Percentiles rank a stretch among this genome's conserved stretches.
Evolutionary conservation across 2,888 invertebrate genomes (phyloP).

Genomic region (Nephrocerus scutellatus): DNA sequence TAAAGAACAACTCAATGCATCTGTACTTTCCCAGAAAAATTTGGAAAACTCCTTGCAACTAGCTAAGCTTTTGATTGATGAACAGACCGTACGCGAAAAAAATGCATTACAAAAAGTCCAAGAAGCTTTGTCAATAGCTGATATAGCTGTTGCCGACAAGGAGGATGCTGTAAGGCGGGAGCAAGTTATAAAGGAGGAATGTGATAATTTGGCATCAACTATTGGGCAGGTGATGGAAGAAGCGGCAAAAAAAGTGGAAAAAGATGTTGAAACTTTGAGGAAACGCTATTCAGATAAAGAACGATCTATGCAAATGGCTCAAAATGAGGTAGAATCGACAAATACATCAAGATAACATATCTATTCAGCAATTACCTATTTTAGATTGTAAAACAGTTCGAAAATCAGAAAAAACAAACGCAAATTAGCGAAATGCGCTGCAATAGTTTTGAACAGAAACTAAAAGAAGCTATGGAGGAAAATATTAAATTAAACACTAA

Average conservation of each 20-base stretch:
- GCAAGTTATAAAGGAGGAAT: slow-evolving; percentile 51
- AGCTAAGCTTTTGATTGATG: slow-evolving; percentile 43
- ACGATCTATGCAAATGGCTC: slow-evolving; percentile 48
- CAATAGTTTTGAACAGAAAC: slow-evolving; percentile 31
- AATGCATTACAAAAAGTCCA: slow-evolving; percentile 52
- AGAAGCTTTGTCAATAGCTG: slow-evolving; percentile 54
- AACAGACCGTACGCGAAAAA: slow-evolving; percentile 47
- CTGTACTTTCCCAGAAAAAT: slow-evolving; percentile 30
- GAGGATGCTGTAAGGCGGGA: slow-evolving; percentile 51
- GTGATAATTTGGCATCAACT: slow-evolving; percentile 50
- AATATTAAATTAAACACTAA: no score
- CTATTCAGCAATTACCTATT: neutral
- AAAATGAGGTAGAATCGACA: slow-evolving; percentile 41
- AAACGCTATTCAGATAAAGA: slow-evolving; percentile 56
- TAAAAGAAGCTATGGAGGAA: slow-evolving; percentile 29
- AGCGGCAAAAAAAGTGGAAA: slow-evolving; percentile 52
- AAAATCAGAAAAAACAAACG: slow-evolving; percentile 27
- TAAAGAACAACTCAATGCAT: slow-evolving; percentile 33
- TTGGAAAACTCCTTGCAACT: slow-evolving; percentile 47
- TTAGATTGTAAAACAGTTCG: slow-evolving; percentile 24
- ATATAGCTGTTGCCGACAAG: slow-evolving; percentile 54
- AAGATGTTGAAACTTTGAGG: slow-evolving; percentile 54
- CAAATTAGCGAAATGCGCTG: slow-evolving; percentile 41
- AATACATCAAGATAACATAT: neutral
- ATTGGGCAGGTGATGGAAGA: slow-evolving; percentile 53